Base-by-base conservation (phyloP, 2,888 invertebrate species). In the Noctua comes region DNA sequence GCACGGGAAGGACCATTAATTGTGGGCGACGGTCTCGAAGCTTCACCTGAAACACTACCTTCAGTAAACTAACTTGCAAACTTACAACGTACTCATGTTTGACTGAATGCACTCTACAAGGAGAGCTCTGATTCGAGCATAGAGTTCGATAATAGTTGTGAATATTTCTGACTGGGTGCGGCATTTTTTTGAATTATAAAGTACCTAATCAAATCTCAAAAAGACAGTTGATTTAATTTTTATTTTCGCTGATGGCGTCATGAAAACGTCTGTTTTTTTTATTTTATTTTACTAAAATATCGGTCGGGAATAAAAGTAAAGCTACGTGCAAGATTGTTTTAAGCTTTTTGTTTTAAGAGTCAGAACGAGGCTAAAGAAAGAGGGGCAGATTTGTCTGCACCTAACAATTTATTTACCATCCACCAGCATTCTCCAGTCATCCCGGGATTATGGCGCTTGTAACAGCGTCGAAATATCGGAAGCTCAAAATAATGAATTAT, bases 1-100 rank as follows among this genome's bases (percentile, higher is more conserved):
- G 88, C 83, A 86, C 87, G 85, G 82, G 85, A 89, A 88, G 88
- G 84, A 86, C 89, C 87, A 92, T 92, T 92, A 90, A 91, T 91
- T 92, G 90, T 88, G 80, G 86, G 86, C 82, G 81, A 88, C 86
- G 86, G 89, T 88, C 83, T 78, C 75, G 71, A 75, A 84, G 86
- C 85, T 79, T 84, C 88, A 88, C 89, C 88, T 90, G 86, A 84
- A 83, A 88, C 87, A 83, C 86, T 87, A 85, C 83, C 83, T 84
- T 75, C 46, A 78, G 81, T 74, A 79, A 85, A 88, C 83, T 85
- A 79, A 85, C 86, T 88, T 87, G 80, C 79, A 82, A 83, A 88
- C 78, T 81, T 76, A 68, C 73, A 73, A 73, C 65, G 76, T 76
- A 73, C 84, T 84, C 57, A 36, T 76, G 84, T 84, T 79, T 72